Conservation (phyloP, 2,888 invertebrate genomes). For the Campopleginae sp. region DNA sequence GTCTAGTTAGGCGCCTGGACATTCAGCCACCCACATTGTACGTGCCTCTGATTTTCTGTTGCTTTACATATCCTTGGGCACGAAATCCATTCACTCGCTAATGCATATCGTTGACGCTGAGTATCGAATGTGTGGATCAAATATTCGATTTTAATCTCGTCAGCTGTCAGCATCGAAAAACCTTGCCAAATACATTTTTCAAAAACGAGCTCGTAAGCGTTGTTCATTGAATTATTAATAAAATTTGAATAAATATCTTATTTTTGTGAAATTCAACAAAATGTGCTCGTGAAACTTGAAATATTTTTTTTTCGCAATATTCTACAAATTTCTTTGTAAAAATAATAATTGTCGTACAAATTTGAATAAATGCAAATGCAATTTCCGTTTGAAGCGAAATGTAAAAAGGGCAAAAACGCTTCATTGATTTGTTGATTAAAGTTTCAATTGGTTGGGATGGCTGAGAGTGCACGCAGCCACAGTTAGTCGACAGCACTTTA, state of each 20-base stretch:
- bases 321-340: neutral
- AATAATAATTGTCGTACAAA: slow-evolving; percentile 1
- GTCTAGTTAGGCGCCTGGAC: slow-evolving; percentile 53
- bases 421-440: slow-evolving; percentile 59
- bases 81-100: slow-evolving; percentile 74
- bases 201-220: no score
- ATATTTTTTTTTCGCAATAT: neutral
- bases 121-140: neutral
- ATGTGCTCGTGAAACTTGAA: neutral
- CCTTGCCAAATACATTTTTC: neutral
- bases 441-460: slow-evolving; percentile 54
- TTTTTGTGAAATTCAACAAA: no score
- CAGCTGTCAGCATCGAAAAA: neutral
- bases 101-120: slow-evolving; percentile 18
- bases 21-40: slow-evolving; percentile 69
- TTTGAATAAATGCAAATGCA: slow-evolving; percentile 23
- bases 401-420: slow-evolving; percentile 9
- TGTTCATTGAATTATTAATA: no score
- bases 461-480: slow-evolving; percentile 10
- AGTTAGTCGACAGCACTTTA: neutral
- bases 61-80: slow-evolving; percentile 73
- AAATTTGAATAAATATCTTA: no score
- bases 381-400: slow-evolving; percentile 43
- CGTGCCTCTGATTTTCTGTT: slow-evolving; percentile 27
- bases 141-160: neutral